Evolutionary conservation across 2,888 invertebrate species (phyloP).

Genomic region (Agriopis leucophaearia): DNA sequence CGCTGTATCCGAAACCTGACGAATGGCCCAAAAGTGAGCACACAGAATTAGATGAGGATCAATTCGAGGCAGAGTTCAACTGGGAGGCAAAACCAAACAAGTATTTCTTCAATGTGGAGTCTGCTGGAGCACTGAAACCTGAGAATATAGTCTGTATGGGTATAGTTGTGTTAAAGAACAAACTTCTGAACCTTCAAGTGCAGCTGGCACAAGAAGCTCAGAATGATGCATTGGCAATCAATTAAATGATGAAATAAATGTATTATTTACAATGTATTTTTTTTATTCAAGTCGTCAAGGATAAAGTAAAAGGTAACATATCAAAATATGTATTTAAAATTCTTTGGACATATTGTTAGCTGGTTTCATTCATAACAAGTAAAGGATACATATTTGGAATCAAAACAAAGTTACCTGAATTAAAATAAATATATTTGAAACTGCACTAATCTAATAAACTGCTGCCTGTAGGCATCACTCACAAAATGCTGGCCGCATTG

Average conservation of each 20-base stretch:
- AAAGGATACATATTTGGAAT: no score
- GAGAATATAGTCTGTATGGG: conserved; percentile 99
- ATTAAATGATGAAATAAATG: conserved; percentile 61
- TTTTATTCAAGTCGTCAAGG: neutral
- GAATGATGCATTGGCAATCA: conserved; percentile 92
- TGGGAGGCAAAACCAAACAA: conserved; percentile 98
- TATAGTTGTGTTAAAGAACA: conserved; percentile 96
- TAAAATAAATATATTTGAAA: no score
- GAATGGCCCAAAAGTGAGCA: conserved; percentile 99
- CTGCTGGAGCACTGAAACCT: conserved; percentile 96
- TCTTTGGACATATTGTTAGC: no score
- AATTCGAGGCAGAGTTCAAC: conserved; percentile 97
- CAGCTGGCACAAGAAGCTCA: conserved; percentile 95
- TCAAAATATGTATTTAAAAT: no score
- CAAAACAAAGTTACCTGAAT: no score
- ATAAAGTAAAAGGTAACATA: neutral
- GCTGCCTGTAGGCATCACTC: no score
- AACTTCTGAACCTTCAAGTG: conserved; percentile 97
- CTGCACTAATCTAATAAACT: no score
- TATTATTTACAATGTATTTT: conserved; percentile 4
- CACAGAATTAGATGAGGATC: conserved; percentile 96
- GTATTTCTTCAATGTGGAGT: conserved; percentile 98
- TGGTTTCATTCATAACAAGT: no score
- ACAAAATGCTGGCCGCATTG: no score
- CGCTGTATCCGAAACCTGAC: conserved; percentile 97